Evolutionary conservation across 2,797 vertebrate species (phyloP).

Genomic region (Bradypodion ventrale): DNA sequence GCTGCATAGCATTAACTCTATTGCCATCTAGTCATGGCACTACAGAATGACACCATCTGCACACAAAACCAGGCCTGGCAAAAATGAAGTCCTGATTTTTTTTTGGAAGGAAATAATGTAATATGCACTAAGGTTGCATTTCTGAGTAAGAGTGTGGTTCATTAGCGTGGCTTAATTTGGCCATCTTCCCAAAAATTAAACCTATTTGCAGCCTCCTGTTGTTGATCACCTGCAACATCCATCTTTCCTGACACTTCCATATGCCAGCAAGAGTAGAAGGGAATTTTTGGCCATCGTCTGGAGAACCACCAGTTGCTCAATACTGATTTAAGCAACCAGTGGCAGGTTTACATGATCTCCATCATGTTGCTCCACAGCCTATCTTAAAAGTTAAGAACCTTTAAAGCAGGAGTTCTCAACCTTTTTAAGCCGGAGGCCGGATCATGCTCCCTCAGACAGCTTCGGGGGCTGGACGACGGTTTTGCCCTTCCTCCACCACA

Average conservation of each 20-base stretch:
- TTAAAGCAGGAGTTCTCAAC: too few species aligned
- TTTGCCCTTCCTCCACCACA: too few species aligned
- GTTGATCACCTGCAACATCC: too few species aligned
- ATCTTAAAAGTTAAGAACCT: background rate
- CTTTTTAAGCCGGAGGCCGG: too few species aligned
- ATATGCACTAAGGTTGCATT: background rate
- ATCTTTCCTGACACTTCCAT: too few species aligned
- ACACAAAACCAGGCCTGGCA: background rate
- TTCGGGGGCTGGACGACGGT: too few species aligned
- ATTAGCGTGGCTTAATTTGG: background rate
- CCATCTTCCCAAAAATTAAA: background rate
- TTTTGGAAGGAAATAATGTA: background rate
- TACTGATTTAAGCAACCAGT: background rate
- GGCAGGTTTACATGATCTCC: background rate
- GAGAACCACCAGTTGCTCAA: too few species aligned
- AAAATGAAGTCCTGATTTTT: background rate
- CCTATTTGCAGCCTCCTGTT: too few species aligned
- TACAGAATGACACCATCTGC: background rate
- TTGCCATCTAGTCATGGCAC: background rate
- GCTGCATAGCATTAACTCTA: background rate
- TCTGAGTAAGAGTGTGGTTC: background rate
- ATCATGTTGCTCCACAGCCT: too few species aligned
- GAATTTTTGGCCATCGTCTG: too few species aligned
- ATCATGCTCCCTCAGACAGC: too few species aligned
- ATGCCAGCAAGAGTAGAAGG: too few species aligned